Percentiles rank a stretch among this genome's conserved stretches.
Evolutionary conservation across 2,113 vertebrate species (phyloP).

Genomic region (Ammodramus savannarum): DNA sequence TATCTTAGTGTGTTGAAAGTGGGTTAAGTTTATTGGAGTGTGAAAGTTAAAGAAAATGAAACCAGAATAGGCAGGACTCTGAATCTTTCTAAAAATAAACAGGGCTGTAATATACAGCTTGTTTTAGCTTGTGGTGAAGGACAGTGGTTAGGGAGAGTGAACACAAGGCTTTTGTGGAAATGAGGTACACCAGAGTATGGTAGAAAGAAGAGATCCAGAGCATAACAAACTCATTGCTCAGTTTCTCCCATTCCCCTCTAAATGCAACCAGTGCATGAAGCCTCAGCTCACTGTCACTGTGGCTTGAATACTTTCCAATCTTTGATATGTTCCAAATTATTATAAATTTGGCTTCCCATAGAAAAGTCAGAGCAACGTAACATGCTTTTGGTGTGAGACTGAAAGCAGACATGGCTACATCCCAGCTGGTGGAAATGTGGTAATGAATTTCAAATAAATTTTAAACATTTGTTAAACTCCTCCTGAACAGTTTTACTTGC

Average conservation of each 20-base stretch:
- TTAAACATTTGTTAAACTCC: constrained; percentile 39
- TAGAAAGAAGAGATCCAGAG: neutral
- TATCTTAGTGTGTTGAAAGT: neutral
- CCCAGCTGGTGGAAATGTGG: constrained; percentile 37
- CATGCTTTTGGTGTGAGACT: constrained; percentile 37
- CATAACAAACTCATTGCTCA: neutral
- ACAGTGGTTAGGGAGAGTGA: neutral
- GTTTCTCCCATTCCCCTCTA: neutral
- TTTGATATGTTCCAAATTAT: neutral
- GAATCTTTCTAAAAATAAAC: constrained; percentile 7
- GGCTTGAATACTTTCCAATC: neutral
- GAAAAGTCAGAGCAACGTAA: neutral
- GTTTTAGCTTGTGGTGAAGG: neutral
- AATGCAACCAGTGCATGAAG: neutral
- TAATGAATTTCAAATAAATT: constrained; percentile 56
- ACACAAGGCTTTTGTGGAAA: neutral
- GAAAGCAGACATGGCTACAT: constrained; percentile 5
- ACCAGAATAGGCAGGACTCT: neutral
- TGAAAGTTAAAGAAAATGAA: neutral
- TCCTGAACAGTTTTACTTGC: constrained; percentile 29
- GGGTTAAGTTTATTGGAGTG: neutral
- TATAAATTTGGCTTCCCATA: constrained; percentile 2
- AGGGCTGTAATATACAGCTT: neutral
- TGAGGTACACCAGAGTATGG: neutral
- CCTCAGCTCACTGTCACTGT: neutral